Percentiles rank a stretch among this genome's conserved stretches.
Evolutionary conservation across 2,888 invertebrate genomes (phyloP).

Genomic region (Standfussiana lucernea): DNA sequence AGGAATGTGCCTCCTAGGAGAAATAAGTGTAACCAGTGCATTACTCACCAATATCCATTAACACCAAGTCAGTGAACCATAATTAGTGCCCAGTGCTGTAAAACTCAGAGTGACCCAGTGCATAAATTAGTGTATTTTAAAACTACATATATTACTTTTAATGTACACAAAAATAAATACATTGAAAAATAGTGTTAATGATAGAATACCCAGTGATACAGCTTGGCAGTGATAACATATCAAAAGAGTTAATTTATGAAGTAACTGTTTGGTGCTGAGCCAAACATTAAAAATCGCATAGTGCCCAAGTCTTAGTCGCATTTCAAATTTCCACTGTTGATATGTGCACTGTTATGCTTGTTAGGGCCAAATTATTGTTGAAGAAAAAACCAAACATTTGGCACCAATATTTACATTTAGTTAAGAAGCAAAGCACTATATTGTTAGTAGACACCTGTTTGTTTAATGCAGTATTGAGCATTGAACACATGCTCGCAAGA

Average conservation of each 20-base stretch:
- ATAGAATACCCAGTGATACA: not conserved
- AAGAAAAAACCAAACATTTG: conserved; percentile 5
- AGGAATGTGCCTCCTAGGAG: not conserved
- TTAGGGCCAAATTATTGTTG: not conserved
- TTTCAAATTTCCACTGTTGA: not conserved
- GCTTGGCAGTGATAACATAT: not conserved
- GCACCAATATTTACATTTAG: conserved; percentile 6
- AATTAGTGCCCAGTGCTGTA: conserved; percentile 71
- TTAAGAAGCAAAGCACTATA: conserved; percentile 30
- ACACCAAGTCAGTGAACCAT: conserved; percentile 56
- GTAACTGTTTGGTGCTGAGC: not conserved
- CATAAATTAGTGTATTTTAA: conserved; percentile 36
- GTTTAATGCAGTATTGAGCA: conserved; percentile 96
- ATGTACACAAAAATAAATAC: not conserved
- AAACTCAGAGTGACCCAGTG: conserved; percentile 69
- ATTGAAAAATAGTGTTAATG: not conserved
- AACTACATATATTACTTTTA: not conserved
- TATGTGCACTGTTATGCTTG: not conserved
- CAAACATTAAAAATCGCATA: too few relatives aligned
- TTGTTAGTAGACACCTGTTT: conserved; percentile 89
- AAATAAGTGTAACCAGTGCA: not conserved
- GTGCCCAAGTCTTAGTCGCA: not conserved
- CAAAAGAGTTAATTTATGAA: not conserved
- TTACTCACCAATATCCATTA: conserved; percentile 55
- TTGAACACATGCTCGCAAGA: conserved; percentile 94